Conservation (phyloP, 2,888 invertebrate genomes). For the Sesamia inferens region DNA sequence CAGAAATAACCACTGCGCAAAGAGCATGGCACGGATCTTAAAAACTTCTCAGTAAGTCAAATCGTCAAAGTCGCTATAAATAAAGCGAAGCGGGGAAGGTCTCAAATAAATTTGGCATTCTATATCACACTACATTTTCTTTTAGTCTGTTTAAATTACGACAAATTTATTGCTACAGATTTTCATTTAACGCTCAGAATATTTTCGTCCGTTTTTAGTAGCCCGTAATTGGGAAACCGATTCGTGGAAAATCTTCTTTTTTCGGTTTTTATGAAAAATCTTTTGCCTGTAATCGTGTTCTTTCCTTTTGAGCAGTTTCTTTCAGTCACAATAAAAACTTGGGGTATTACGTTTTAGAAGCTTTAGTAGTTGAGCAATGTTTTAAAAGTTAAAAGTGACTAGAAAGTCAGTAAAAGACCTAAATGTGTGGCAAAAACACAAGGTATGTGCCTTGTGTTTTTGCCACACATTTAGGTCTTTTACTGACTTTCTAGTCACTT, state of each 20-base stretch:
- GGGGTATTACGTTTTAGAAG: background rate
- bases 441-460: too few species aligned
- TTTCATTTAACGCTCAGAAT: slow-evolving; percentile 81
- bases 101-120: slow-evolving; percentile 84
- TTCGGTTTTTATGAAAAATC: slow-evolving; percentile 2
- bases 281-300: background rate
- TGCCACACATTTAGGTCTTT: too few species aligned
- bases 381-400: background rate
- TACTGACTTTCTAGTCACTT: too few species aligned
- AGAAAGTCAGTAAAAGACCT: background rate
- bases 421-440: background rate
- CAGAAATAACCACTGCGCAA: slow-evolving; percentile 1
- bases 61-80: slow-evolving; percentile 81
- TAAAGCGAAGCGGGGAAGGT: slow-evolving; percentile 75
- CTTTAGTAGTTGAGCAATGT: background rate
- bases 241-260: slow-evolving; percentile 11
- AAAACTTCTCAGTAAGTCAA: slow-evolving; percentile 67
- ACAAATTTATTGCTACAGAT: slow-evolving; percentile 86
- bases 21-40: background rate
- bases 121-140: slow-evolving; percentile 88
- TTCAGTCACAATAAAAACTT: background rate
- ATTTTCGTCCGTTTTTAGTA: slow-evolving; percentile 70
- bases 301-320: background rate
- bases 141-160: slow-evolving; percentile 87
- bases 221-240: slow-evolving; percentile 28